phyloP scores from a whole-genome alignment of 2,797 vertebrate species.

The Rhinoraja longicauda region DNA sequence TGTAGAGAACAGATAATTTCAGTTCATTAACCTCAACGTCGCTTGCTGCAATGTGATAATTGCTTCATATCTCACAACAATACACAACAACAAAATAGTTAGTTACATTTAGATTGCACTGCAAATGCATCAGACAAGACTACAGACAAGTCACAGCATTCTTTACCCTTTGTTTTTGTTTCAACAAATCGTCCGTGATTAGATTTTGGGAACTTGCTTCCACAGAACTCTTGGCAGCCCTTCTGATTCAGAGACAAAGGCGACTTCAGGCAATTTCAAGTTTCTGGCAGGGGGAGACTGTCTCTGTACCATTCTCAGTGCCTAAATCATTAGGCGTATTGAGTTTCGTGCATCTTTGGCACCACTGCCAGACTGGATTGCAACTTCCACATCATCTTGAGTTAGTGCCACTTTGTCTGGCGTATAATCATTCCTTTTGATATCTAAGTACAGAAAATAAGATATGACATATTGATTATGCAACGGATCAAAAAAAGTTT shows the following conservation, averaged over 20 bases:
- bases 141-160: background rate
- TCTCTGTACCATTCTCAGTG: conserved; percentile 43
- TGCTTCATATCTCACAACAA: background rate
- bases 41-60: background rate
- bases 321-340: conserved; percentile 80
- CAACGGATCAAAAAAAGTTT: background rate
- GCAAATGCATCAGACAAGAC: background rate
- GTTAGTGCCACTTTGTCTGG: conserved; percentile 87
- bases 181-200: background rate
- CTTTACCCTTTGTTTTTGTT: conserved; percentile 4
- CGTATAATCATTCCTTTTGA: conserved; percentile 94
- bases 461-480: background rate
- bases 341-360: conserved; percentile 81
- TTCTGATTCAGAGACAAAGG: conserved; percentile 41
- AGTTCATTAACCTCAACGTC: background rate
- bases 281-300: conserved; percentile 46
- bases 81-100: background rate
- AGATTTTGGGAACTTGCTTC: background rate
- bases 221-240: background rate
- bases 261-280: conserved; percentile 33
- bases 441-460: conserved; percentile 59
- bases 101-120: conserved; percentile 9
- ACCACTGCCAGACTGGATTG: conserved; percentile 65
- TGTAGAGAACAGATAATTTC: background rate
- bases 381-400: conserved; percentile 76